Evolutionary conservation across 1,140 invertebrate genomes (phyloP).

Genomic region (Sipha flava): DNA sequence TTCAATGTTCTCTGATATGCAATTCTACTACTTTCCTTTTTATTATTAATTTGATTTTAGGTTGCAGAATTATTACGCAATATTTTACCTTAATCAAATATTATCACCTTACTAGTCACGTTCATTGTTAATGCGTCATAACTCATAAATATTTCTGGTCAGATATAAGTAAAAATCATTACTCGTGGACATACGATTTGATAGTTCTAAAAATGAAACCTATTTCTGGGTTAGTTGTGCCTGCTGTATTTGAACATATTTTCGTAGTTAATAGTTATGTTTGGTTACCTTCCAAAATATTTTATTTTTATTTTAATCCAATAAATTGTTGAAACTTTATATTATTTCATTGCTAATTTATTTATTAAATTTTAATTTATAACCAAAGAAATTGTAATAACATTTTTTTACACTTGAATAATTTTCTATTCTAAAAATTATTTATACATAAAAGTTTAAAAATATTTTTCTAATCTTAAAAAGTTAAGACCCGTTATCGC

Average conservation of each 20-base stretch:
- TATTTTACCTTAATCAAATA: not conserved
- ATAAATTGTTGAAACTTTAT: no score
- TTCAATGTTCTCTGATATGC: not conserved
- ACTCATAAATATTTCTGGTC: slow-evolving; percentile 1
- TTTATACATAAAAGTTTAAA: not conserved
- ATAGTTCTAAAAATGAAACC: not conserved
- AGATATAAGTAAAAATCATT: not conserved
- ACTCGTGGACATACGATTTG: not conserved
- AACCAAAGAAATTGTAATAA: not conserved
- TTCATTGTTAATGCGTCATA: not conserved
- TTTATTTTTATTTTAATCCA: not conserved
- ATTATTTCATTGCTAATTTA: no score
- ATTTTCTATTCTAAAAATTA: not conserved
- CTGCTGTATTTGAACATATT: not conserved
- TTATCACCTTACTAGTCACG: not conserved
- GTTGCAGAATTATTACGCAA: not conserved
- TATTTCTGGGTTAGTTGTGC: not conserved
- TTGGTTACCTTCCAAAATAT: not conserved
- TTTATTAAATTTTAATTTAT: no score
- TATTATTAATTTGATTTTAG: not conserved
- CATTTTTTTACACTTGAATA: not conserved
- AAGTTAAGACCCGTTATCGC: not conserved
- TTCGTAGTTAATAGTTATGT: not conserved
- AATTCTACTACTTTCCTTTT: not conserved
- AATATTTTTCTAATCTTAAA: not conserved